A percentile compares a stretch with the other conserved stretches of the same genome.
Conservation (phyloP, 2,797 vertebrate species). For the Hyperoplus lanceolatus region DNA sequence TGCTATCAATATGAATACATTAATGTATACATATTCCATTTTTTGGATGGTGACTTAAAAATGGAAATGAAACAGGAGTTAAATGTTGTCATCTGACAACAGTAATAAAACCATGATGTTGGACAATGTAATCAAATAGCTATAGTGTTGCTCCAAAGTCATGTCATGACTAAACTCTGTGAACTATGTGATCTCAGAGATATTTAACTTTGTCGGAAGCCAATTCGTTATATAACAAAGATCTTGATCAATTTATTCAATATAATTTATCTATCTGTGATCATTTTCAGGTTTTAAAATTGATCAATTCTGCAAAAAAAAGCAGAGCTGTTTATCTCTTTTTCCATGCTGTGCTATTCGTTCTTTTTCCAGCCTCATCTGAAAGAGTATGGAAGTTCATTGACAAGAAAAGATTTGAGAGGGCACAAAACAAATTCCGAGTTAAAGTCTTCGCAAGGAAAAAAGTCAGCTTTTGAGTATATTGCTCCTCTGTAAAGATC, state of each 20-base stretch:
- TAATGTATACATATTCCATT: neutral
- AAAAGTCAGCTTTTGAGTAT: neutral
- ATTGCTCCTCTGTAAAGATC: neutral
- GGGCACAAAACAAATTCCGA: neutral
- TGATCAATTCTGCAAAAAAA: constrained; percentile 10
- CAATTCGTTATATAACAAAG: neutral
- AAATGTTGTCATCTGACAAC: constrained; percentile 29
- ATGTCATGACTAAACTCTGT: neutral
- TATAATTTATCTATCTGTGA: neutral
- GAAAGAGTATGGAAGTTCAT: constrained; percentile 5
- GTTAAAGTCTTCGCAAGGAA: neutral
- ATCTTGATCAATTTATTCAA: constrained; percentile 2
- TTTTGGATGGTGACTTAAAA: constrained; percentile 10
- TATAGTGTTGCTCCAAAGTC: constrained; percentile 1
- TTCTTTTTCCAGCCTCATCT: constrained; percentile 19
- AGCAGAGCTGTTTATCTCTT: neutral
- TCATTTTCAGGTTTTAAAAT: constrained; percentile 6
- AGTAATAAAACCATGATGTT: neutral
- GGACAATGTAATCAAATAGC: neutral
- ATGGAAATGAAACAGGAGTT: constrained; percentile 35
- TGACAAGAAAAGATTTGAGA: neutral
- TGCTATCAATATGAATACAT: constrained; percentile 20
- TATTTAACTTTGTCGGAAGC: neutral
- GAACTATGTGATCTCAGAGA: neutral
- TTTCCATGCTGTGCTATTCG: neutral